A percentile compares a stretch with the other conserved stretches of the same genome.
phyloP scores from a whole-genome alignment of 2,888 invertebrate genomes.

The Onthophagus sagittarius region DNA sequence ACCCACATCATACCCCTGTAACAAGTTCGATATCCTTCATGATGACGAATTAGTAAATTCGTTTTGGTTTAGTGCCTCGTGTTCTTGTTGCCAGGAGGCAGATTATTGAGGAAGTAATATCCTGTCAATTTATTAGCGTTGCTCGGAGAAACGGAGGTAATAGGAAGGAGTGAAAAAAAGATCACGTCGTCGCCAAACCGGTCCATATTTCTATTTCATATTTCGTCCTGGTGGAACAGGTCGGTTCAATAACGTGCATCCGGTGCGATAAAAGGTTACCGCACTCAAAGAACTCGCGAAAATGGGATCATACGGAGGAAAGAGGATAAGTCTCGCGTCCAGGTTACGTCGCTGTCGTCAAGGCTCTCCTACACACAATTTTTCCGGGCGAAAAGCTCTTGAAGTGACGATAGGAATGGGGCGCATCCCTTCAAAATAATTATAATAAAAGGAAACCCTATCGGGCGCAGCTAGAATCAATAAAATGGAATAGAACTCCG shows the following conservation, averaged over 20 bases:
- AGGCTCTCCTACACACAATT: not conserved
- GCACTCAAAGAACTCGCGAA: slow-evolving; percentile 9
- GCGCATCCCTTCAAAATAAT: not conserved
- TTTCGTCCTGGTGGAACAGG: slow-evolving; percentile 5
- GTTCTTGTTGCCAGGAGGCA: not conserved
- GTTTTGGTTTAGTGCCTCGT: not conserved
- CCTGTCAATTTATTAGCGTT: slow-evolving; percentile 31
- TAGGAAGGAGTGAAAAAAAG: not conserved
- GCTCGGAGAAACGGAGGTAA: slow-evolving; percentile 1
- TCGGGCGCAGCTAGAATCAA: not conserved
- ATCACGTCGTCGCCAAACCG: slow-evolving; percentile 25
- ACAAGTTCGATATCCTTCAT: not conserved
- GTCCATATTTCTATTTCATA: slow-evolving; percentile 8
- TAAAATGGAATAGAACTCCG: not conserved
- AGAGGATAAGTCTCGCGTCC: slow-evolving; percentile 4
- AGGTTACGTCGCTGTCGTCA: not conserved
- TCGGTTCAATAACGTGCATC: slow-evolving; percentile 17
- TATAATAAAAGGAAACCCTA: not conserved
- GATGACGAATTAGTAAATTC: not conserved
- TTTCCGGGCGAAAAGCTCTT: not conserved
- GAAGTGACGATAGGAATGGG: not conserved
- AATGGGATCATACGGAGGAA: slow-evolving; percentile 13
- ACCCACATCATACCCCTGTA: not conserved
- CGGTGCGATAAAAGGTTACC: slow-evolving; percentile 14
- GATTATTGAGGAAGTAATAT: not conserved